phyloP scores from a whole-genome alignment of 1,140 invertebrate genomes.

The Diabrotica virgifera region DNA sequence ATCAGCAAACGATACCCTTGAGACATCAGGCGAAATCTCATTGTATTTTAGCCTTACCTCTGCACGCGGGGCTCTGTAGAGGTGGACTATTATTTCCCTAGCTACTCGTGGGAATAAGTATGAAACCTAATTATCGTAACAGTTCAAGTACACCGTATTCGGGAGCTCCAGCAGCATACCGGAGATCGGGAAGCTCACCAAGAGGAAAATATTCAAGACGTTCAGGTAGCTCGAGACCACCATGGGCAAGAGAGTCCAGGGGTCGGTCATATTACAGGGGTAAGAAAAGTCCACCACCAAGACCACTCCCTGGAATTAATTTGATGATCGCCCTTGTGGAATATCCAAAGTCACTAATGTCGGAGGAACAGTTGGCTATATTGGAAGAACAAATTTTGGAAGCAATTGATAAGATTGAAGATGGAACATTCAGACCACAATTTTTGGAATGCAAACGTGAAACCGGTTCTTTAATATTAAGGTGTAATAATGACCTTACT shows the following conservation, averaged over 20 bases:
- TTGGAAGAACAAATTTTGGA: slow-evolving; percentile 5
- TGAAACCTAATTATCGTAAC: slow-evolving; percentile 14
- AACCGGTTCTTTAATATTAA: slow-evolving; percentile 8
- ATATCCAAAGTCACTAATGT: slow-evolving; percentile 7
- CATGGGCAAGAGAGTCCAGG: neutral
- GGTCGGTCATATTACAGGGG: neutral
- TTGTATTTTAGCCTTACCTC: slow-evolving; percentile 9
- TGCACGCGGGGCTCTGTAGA: slow-evolving; percentile 14
- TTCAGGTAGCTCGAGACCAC: neutral
- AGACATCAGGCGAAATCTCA: slow-evolving; percentile 12
- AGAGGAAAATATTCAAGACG: neutral
- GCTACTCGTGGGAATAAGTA: slow-evolving; percentile 17
- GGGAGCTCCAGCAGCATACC: slow-evolving; percentile 10
- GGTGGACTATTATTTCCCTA: slow-evolving; percentile 16
- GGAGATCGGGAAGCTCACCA: slow-evolving; percentile 1
- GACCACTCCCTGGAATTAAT: neutral
- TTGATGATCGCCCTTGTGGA: neutral
- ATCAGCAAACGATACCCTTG: slow-evolving; percentile 13
- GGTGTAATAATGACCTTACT: slow-evolving; percentile 6
- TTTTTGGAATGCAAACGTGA: slow-evolving; percentile 10
- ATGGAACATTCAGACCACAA: slow-evolving; percentile 6
- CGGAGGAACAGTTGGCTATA: slow-evolving; percentile 2
- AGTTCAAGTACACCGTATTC: slow-evolving; percentile 9
- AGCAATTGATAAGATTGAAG: slow-evolving; percentile 12
- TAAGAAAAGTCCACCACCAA: neutral